Evolutionary conservation across 2,113 vertebrate species (phyloP).

Genomic region (Indicator indicator): DNA sequence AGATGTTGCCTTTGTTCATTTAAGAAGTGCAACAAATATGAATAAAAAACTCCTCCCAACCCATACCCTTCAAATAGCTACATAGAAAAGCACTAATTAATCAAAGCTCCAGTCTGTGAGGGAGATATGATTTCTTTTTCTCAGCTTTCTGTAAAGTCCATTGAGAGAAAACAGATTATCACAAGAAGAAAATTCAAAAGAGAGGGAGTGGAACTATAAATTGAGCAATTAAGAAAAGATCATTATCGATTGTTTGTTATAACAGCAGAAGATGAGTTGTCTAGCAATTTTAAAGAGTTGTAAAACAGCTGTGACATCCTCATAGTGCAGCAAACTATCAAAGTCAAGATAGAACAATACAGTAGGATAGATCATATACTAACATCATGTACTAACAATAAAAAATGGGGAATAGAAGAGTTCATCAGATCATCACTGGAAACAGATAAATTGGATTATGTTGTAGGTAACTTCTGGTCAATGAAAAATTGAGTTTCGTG

Average conservation of each 20-base stretch:
- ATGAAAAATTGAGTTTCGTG: not conserved
- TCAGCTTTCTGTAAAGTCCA: not conserved
- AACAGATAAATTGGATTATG: not conserved
- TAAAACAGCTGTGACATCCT: not conserved
- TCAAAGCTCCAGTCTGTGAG: not conserved
- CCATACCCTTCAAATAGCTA: fast-evolving
- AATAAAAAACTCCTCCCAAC: not conserved
- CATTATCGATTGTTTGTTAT: constrained; percentile 16
- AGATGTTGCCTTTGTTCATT: not conserved
- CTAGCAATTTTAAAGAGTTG: not conserved
- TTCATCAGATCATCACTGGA: not conserved
- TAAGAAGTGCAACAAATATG: not conserved
- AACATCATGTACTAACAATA: not conserved
- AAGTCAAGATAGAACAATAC: not conserved
- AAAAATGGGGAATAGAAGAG: not conserved
- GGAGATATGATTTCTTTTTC: not conserved
- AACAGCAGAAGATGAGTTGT: constrained; percentile 1
- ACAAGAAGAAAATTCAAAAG: not conserved
- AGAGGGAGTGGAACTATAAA: constrained; percentile 1
- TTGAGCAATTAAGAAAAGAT: constrained; percentile 21
- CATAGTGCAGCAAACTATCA: not conserved
- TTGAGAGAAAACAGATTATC: constrained; percentile 8
- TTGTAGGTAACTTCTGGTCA: not conserved
- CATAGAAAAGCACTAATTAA: not conserved
- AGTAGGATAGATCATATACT: not conserved